Evolutionary conservation across 2,113 vertebrate genomes (phyloP).

Genomic region (Hippoglossus stenolepis): DNA sequence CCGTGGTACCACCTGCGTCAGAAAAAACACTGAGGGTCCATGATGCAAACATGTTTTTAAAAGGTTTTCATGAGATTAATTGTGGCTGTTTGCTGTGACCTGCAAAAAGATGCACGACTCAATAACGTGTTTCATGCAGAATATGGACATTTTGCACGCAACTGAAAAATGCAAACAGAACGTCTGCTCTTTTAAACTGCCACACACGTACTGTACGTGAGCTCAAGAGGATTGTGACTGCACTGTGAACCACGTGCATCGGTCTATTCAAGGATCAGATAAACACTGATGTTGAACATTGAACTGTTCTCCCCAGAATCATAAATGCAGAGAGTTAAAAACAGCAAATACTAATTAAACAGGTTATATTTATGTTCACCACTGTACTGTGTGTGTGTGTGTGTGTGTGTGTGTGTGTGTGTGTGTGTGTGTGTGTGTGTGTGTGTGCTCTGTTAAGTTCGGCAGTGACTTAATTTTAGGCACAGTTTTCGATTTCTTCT

Average conservation of each 20-base stretch:
- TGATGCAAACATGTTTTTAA: background rate
- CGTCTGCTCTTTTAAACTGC: too few relatives aligned
- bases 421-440: constrained; percentile 12
- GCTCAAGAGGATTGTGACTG: background rate
- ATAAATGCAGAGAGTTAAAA: background rate
- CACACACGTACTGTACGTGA: too few relatives aligned
- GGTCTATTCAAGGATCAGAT: background rate
- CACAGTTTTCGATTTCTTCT: constrained; percentile 84
- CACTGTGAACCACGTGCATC: background rate
- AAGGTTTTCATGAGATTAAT: background rate
- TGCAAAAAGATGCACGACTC: background rate
- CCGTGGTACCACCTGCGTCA: constrained; percentile 92
- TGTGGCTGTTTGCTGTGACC: background rate
- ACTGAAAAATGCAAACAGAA: too few relatives aligned
- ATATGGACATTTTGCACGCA: too few relatives aligned
- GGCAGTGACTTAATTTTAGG: constrained; percentile 77
- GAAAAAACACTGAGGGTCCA: background rate
- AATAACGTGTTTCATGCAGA: too few relatives aligned
- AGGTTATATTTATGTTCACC: constrained; percentile 29
- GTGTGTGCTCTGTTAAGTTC: constrained; percentile 8
- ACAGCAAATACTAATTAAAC: background rate
- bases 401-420: constrained; percentile 9
- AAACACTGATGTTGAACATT: background rate
- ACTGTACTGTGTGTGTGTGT: constrained; percentile 5
- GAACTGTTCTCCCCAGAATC: background rate